A percentile compares a stretch with the other conserved stretches of the same genome.
Evolutionary conservation across 2,113 vertebrate species (phyloP).

Genomic region (Piaya cayana): DNA sequence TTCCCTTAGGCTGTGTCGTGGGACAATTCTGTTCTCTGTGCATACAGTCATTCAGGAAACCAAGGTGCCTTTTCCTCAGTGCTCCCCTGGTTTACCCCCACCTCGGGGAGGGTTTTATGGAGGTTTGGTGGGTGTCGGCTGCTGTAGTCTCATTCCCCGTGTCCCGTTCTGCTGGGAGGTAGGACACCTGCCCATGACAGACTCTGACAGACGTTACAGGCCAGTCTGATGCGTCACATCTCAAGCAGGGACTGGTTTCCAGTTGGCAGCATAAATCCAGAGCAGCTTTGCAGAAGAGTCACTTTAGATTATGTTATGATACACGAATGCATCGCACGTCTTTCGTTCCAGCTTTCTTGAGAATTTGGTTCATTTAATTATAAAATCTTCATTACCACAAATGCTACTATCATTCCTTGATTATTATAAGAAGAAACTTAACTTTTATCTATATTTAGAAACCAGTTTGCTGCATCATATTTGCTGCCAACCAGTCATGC

Average conservation of each 20-base stretch:
- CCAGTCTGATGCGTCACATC: neutral
- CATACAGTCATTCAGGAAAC: neutral
- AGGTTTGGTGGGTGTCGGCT: neutral
- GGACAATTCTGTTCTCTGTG: neutral
- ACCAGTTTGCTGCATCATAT: slow-evolving; percentile 49
- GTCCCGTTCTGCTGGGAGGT: neutral
- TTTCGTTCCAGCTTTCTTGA: slow-evolving; percentile 28
- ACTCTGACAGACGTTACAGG: neutral
- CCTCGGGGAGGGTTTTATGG: rapidly evolving
- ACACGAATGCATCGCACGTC: neutral
- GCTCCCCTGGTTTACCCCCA: neutral
- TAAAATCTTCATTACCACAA: slow-evolving; percentile 31
- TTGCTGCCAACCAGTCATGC: slow-evolving; percentile 66
- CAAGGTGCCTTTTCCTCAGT: neutral
- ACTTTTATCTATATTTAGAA: slow-evolving; percentile 69
- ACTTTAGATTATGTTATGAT: neutral
- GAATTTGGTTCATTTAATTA: slow-evolving; percentile 52
- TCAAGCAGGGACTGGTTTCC: neutral
- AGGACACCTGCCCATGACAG: neutral
- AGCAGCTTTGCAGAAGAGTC: neutral
- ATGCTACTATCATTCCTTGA: slow-evolving; percentile 48
- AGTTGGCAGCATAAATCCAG: neutral
- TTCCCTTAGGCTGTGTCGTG: neutral
- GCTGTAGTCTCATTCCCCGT: rapidly evolving
- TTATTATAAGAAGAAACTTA: slow-evolving; percentile 46